Evolutionary conservation across 2,113 vertebrate species (phyloP).

Genomic region (Siniperca knerii): DNA sequence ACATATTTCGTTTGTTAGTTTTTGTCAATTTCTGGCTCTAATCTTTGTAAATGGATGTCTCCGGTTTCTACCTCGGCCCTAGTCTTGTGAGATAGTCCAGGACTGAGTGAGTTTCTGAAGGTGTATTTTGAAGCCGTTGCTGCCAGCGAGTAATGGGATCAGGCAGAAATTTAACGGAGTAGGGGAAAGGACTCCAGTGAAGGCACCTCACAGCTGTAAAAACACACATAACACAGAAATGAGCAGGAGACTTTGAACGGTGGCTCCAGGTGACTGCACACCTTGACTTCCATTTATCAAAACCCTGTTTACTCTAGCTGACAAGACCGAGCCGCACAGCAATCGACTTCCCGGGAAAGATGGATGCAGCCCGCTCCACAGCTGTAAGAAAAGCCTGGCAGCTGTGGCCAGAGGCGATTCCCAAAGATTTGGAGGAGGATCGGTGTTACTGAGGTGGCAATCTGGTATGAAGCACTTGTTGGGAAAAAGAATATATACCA

Average conservation of each 20-base stretch:
- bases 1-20: slow-evolving; percentile 90
- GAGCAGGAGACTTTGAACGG: slow-evolving; percentile 87
- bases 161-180: slow-evolving; percentile 25
- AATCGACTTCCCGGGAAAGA: slow-evolving; percentile 88
- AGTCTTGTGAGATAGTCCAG: slow-evolving; percentile 88
- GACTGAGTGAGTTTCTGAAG: slow-evolving; percentile 84
- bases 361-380: slow-evolving; percentile 86
- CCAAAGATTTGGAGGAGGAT: slow-evolving; percentile 40
- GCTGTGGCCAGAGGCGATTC: slow-evolving; percentile 52
- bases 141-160: slow-evolving; percentile 84
- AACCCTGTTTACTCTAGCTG: slow-evolving; percentile 92
- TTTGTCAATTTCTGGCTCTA: slow-evolving; percentile 87
- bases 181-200: slow-evolving; percentile 70
- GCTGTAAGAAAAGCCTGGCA: slow-evolving; percentile 83
- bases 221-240: slow-evolving; percentile 78
- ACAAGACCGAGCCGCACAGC: slow-evolving; percentile 86
- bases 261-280: slow-evolving; percentile 96
- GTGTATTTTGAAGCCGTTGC: slow-evolving; percentile 74
- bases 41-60: slow-evolving; percentile 89
- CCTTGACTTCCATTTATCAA: slow-evolving; percentile 97
- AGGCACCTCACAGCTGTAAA: slow-evolving; percentile 93
- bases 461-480: not conserved
- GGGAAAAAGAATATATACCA: not conserved
- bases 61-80: slow-evolving; percentile 85
- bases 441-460: slow-evolving; percentile 26